Conservation (phyloP, 2,113 vertebrate genomes). For the Eulacestoma nigropectus region DNA sequence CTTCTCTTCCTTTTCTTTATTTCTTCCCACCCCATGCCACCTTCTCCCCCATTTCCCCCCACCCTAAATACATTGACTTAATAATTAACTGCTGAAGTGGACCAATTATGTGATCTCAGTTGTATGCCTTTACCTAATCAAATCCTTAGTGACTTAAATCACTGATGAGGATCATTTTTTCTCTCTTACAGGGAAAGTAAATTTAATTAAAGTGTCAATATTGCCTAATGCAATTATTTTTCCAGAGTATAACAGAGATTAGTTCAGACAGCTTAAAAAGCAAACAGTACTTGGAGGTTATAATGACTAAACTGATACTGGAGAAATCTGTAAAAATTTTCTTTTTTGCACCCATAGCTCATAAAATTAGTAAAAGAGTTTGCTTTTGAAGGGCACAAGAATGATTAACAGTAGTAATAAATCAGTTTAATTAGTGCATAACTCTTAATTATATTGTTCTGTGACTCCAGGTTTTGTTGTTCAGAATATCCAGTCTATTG, state of each 20-base stretch:
- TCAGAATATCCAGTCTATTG: background rate
- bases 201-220: conserved; percentile 70
- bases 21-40: background rate
- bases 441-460: background rate
- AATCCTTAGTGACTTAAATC: conserved; percentile 48
- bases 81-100: conserved; percentile 34
- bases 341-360: background rate
- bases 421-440: background rate
- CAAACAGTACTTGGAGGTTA: conserved; percentile 18
- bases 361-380: background rate
- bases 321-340: background rate
- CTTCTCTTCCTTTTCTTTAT: background rate
- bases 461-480: background rate
- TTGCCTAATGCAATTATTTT: conserved; percentile 60
- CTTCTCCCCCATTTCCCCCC: too few species aligned
- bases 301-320: background rate
- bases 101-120: conserved; percentile 1
- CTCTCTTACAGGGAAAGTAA: conserved; percentile 31
- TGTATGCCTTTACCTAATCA: conserved; percentile 42
- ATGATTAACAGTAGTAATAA: background rate
- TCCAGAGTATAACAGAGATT: conserved; percentile 29
- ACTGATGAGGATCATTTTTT: conserved; percentile 22
- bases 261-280: conserved; percentile 50
- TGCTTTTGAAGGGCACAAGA: background rate
- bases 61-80: background rate